Base-by-base conservation (phyloP, 1,140 invertebrate genomes). In the Drosophila fuyamai region DNA sequence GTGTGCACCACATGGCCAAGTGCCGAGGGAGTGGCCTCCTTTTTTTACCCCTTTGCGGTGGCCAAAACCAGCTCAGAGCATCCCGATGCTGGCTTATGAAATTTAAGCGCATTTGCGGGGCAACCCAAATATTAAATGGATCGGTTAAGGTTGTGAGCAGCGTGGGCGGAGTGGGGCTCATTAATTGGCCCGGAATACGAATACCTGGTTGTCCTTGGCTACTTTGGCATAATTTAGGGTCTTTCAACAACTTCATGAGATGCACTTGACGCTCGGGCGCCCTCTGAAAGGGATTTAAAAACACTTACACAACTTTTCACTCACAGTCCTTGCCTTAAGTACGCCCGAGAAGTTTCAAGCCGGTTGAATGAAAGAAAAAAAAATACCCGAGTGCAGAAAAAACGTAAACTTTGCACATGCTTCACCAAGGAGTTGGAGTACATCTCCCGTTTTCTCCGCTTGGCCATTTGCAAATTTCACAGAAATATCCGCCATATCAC, bases 71-170 rank as follows among this genome's bases (percentile, higher is more conserved):
- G 73, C 43, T 76, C 65, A 65, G 36, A 35, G 38, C 18, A 67
- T 63, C 62, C 63, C 60, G 43, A 57, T 76, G 74, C 82, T 75
- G 73, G 83, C 83, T 85, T 85, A 88, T 85, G 82, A 71, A 82
- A 86, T 75, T 75, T 75, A 75, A 75, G 71, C 72, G 59, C 68
- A 40, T 73, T 62, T 53, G 14, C 56, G 38, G 23, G 46, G 38
- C 36, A 27, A 38, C 32, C 51, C 38, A 47, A 55, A 38, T 16
- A 62, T 46, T n/a, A 51, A 44, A 68, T 16, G 66, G 48, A 56
- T 70, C 53, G 43, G 50, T 48, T 48, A 29, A 40, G 48, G 65
- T 44, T 50, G 29, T 8, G 4, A 9, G n/a, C 23, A 13, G n/a
- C 7, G 14, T 12, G 13, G 4, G 23, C n/a, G n/a, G 4, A 13